Conservation (phyloP, 1,140 invertebrate species). For the Lepidostoma basale region DNA sequence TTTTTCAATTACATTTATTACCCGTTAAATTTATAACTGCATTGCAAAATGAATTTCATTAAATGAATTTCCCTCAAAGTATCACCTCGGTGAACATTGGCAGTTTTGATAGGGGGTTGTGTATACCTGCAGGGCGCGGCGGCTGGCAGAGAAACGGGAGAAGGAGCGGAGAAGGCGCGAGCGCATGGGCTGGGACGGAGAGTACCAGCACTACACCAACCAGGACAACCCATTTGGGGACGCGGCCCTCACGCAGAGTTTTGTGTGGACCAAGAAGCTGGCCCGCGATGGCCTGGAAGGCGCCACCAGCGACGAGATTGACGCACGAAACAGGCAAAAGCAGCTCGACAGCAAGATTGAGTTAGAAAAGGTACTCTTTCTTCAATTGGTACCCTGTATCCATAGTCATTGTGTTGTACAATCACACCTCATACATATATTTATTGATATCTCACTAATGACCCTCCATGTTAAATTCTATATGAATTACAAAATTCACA, state of each 20-base stretch:
- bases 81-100: too few relatives aligned
- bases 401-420: too few relatives aligned
- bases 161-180: slow-evolving; percentile 89
- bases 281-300: slow-evolving; percentile 90
- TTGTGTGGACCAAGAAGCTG: slow-evolving; percentile 97
- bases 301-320: slow-evolving; percentile 82
- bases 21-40: too few relatives aligned
- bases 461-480: too few relatives aligned
- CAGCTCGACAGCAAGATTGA: slow-evolving; percentile 90
- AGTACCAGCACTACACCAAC: slow-evolving; percentile 96
- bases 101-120: too few relatives aligned
- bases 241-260: slow-evolving; percentile 83
- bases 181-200: slow-evolving; percentile 95
- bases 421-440: too few relatives aligned
- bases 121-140: slow-evolving; percentile 72
- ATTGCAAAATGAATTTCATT: too few relatives aligned
- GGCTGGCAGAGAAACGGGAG: slow-evolving; percentile 87
- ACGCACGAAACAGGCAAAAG: slow-evolving; percentile 83
- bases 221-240: slow-evolving; percentile 99
- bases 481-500: too few relatives aligned
- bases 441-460: too few relatives aligned
- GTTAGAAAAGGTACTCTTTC: slow-evolving; percentile 73
- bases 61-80: too few relatives aligned
- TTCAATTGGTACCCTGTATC: too few relatives aligned
- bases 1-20: too few relatives aligned